A percentile compares a stretch with the other conserved stretches of the same genome.
These are phyloP conservation scores for Gymnocephalus cernua DNA, from an alignment of 2,113 vertebrate species.

Conservation along the genomic window DNA sequence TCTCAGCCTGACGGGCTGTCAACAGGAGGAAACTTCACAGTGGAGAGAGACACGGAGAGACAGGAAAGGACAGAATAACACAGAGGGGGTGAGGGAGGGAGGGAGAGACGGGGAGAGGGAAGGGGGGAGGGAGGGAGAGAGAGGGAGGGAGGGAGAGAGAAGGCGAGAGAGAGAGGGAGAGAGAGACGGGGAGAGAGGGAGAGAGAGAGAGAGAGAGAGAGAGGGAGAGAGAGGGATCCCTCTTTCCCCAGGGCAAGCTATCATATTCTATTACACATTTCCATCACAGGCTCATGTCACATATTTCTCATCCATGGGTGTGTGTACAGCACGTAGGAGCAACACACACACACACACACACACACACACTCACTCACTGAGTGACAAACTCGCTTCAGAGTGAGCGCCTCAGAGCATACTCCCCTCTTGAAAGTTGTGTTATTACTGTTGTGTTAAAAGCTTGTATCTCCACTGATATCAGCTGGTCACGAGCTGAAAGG, in stretches of 20 bases:
- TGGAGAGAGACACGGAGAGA: not conserved
- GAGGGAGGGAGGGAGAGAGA: not conserved
- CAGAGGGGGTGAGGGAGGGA: not conserved
- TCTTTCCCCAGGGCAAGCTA: constrained; percentile 16
- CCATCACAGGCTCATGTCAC: constrained; percentile 41
- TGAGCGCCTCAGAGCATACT: constrained; percentile 9
- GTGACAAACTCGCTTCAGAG: too few relatives aligned
- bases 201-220: not conserved
- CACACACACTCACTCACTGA: not conserved
- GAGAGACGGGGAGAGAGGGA: not conserved
- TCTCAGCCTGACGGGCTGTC: not conserved
- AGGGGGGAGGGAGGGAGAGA: not conserved
- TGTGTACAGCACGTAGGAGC: not conserved
- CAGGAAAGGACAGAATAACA: not conserved
- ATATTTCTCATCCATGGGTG: constrained; percentile 42
- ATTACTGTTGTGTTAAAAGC: not conserved
- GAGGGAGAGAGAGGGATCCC: constrained; percentile 9
- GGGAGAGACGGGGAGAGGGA: not conserved
- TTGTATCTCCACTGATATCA: not conserved
- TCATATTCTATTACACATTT: constrained; percentile 51
- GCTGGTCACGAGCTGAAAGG: not conserved
- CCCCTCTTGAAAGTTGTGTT: not conserved
- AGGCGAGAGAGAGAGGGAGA: not conserved
- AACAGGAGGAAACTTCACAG: not conserved
- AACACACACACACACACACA: constrained; percentile 6